Base-by-base conservation (phyloP, 2,888 invertebrate genomes). In the Drosophila sordidula region DNA sequence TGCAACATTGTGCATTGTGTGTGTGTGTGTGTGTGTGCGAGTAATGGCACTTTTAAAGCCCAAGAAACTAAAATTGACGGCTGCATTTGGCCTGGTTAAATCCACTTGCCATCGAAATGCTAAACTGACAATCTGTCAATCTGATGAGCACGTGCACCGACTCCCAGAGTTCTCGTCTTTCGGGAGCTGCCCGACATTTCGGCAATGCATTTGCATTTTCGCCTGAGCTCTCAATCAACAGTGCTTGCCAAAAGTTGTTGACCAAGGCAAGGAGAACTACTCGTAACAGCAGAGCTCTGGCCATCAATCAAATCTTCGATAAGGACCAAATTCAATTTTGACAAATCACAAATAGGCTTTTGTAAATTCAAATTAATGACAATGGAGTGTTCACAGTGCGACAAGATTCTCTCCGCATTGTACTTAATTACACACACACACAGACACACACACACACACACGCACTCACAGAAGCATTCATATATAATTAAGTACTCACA, bases 261-360 rank as follows among this genome's bases (percentile, higher is more conserved):
- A 14, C 5, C 22, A 41, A 34, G 3, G 11, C 25, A n/a, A 11
- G n/a, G 12, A 32, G 12, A 36, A 49, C 26, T 50, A 41, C 57
- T 67, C 44, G 56, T 49, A 59, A 38, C 64, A 61, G 41, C 44
- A 44, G 64, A 58, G 57, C 44, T 39, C 44, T 39, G 50, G 42
- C 57, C 71, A 88, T 83, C 83, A 86, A 88, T 83, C 83, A 88
- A 85, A 83, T 80, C 12, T 69, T 74, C 63, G 80, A 86, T 88
- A 88, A 88, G 77, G 41, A 72, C 71, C 64, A 83, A 83, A 88
- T 86, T 80, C 83, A 82, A 83, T 88, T 83, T 83, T 86, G 83
- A 89, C 89, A 83, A 83, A 88, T 83, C 83, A 86, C 83, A 83
- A 88, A 83, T 89, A 80, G 89, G 80, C 87, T 75, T 86, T 88